These are phyloP conservation scores for Marasmarcha lunaedactyla DNA, from an alignment of 2,888 invertebrate genomes.

Conservation along the genomic window DNA sequence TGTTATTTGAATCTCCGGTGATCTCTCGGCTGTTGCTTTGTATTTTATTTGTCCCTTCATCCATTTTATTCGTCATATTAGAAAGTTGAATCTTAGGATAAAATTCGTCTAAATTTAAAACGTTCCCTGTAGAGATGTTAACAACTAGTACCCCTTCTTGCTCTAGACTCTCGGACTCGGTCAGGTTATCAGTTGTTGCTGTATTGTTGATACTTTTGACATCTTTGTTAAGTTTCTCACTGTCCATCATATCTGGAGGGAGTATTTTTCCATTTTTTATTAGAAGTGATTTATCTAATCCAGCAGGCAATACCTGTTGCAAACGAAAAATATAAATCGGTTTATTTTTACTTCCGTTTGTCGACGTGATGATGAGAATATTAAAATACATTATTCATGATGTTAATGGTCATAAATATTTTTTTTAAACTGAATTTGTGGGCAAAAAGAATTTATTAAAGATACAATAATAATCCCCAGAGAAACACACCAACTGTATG, in stretches of 20 bases:
- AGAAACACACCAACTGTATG: no score
- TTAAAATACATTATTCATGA: no score
- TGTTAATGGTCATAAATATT: neutral
- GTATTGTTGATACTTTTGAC: conserved; percentile 35
- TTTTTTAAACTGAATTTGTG: no score
- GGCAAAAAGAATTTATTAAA: no score
- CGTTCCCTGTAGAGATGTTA: conserved; percentile 55
- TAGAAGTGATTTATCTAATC: conserved; percentile 47
- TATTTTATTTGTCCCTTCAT: conserved; percentile 64
- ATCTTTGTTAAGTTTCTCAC: conserved; percentile 32
- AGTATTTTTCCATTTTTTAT: conserved; percentile 56
- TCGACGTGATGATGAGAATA: no score
- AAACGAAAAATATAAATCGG: conserved; percentile 17
- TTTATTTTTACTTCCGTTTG: no score
- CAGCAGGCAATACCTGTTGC: conserved; percentile 51
- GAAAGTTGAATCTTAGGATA: conserved; percentile 48
- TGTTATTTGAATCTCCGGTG: conserved; percentile 56
- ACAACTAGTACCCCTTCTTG: conserved; percentile 63
- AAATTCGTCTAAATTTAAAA: conserved; percentile 55
- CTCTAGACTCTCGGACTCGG: conserved; percentile 59
- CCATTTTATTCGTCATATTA: conserved; percentile 49
- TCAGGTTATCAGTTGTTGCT: conserved; percentile 42
- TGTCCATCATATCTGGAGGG: conserved; percentile 41
- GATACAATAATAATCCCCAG: no score
- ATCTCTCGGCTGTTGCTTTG: conserved; percentile 69